Conservation (phyloP, 2,797 vertebrate species). For the Coilia nasus region DNA sequence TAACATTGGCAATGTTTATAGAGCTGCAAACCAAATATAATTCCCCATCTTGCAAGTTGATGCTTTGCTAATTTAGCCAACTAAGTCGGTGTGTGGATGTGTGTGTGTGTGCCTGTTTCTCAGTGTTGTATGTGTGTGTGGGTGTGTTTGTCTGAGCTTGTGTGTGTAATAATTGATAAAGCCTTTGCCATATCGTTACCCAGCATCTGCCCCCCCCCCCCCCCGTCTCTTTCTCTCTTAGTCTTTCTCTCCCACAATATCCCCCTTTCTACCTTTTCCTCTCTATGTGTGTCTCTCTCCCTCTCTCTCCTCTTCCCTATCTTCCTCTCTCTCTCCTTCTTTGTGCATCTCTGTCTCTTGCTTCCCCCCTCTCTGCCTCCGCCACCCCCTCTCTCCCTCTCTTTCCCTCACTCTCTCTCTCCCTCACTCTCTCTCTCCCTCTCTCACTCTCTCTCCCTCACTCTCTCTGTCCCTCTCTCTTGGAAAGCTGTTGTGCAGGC, state of each 20-base stretch:
- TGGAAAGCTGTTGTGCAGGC: background rate
- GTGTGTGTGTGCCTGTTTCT: no score
- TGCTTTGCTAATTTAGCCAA: no score
- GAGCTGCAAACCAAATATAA: no score
- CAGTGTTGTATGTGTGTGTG: no score
- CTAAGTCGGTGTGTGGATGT: no score
- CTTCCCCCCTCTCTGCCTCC: background rate
- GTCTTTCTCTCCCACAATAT: background rate
- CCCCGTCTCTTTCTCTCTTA: background rate
- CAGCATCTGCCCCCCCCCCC: background rate
- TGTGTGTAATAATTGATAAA: conserved; percentile 35
- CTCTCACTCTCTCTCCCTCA: background rate
- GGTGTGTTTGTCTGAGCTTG: background rate
- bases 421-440: background rate
- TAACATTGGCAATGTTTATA: no score
- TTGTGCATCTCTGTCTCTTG: background rate
- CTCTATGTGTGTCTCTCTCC: background rate
- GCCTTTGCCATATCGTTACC: background rate
- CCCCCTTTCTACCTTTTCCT: background rate
- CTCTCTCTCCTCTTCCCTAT: background rate
- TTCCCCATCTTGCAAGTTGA: no score
- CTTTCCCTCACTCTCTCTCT: background rate
- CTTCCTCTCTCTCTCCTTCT: background rate
- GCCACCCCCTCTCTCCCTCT: background rate
- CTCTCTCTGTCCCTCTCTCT: background rate